These are phyloP conservation scores for Noctua comes DNA, from an alignment of 2,888 invertebrate genomes.

Conservation along the genomic window DNA sequence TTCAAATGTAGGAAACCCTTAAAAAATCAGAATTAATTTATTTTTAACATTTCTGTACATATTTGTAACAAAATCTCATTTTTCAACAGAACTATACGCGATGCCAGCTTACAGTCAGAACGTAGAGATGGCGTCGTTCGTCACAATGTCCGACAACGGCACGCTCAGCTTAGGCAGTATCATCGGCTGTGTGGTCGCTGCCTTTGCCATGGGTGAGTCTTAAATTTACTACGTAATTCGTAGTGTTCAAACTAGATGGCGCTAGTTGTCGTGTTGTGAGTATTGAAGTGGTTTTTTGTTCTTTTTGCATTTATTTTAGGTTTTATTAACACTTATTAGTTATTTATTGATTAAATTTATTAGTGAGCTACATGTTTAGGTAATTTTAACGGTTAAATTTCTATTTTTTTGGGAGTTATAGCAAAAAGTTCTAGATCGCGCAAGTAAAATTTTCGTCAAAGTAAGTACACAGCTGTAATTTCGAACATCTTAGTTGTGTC, in stretches of 20 bases:
- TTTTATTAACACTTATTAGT: background rate
- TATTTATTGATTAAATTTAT: background rate
- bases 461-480: constrained; percentile 46
- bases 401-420: accelerated
- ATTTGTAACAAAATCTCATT: background rate
- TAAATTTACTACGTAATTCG: constrained; percentile 31
- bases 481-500: constrained; percentile 91
- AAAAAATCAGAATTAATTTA: background rate
- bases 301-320: background rate
- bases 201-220: constrained; percentile 80
- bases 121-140: constrained; percentile 87
- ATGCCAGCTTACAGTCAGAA: constrained; percentile 87
- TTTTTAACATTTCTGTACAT: no score
- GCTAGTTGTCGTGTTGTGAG: constrained; percentile 25
- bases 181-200: constrained; percentile 82
- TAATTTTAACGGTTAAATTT: accelerated
- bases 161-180: constrained; percentile 81
- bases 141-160: constrained; percentile 75
- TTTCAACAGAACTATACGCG: constrained; percentile 81
- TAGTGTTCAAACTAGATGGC: constrained; percentile 66
- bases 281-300: background rate
- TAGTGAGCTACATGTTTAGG: accelerated
- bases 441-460: constrained; percentile 58
- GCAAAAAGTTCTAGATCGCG: constrained; percentile 65
- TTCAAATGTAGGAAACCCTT: background rate